phyloP scores from a whole-genome alignment of 2,113 vertebrate species.

The Tringa solitaria region DNA sequence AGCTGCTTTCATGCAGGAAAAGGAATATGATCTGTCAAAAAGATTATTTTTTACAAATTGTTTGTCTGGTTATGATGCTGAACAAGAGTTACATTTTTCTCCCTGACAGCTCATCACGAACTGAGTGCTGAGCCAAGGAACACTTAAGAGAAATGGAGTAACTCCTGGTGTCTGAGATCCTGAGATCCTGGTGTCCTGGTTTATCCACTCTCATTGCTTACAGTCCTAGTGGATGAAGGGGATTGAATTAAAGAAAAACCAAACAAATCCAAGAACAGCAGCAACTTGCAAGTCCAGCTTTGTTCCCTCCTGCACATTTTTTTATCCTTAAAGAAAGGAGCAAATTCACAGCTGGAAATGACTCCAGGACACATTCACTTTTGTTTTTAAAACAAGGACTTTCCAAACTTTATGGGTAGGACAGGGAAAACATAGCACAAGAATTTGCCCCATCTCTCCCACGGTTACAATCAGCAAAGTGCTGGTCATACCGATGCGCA shows the following conservation, averaged over 20 bases:
- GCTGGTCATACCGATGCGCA: fast-evolving
- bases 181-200: not conserved
- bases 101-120: not conserved
- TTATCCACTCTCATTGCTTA: not conserved
- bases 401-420: not conserved
- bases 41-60: not conserved
- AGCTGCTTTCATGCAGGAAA: not conserved
- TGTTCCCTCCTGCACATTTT: not conserved
- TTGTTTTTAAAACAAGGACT: not conserved
- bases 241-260: not conserved
- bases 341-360: not conserved
- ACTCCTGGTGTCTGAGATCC: not conserved
- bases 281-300: not conserved
- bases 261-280: not conserved
- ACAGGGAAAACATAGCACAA: not conserved
- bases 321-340: not conserved
- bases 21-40: not conserved
- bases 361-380: not conserved
- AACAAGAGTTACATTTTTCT: not conserved
- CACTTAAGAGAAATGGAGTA: not conserved
- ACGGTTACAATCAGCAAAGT: not conserved
- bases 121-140: not conserved
- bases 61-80: not conserved
- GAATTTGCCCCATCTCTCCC: not conserved
- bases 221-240: not conserved